Evolutionary conservation across 2,888 invertebrate genomes (phyloP), one percentile per base, ranked within the genome.

Genomic region (Lacanobia oleracea): DNA sequence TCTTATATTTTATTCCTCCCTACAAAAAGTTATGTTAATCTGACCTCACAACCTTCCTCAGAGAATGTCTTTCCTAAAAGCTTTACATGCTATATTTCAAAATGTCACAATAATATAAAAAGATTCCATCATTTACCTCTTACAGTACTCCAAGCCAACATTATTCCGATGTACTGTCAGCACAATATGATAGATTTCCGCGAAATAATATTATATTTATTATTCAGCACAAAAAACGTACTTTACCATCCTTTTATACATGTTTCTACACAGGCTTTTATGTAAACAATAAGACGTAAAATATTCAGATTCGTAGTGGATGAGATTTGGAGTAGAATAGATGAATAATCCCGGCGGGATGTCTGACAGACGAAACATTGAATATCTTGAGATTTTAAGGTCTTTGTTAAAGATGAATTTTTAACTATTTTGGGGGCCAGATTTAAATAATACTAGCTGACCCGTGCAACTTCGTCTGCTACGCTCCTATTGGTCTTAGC

Each of bases 121-220:
- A 78, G n/a, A 81, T 68, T 71, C 70, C 60, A 53, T 75, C 48
- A 68, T 71, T 56, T 60, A 65, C 64, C 53, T 51, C 51, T 33
- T 48, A 14, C 50, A 37, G 57, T 70, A 53, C 27, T 40, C 45
- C 23, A 3, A 3, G 64, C 64, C 72, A 68, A 74, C 57, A 76
- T 79, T 72, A 74, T 75, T 70, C 67, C 56, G 10, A 69, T 72
- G 43, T 79, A 59, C 79, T 71, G 73, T 67, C 77, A 75, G 57
- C 61, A 54, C 14, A n/a, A 70, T 61, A 63, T 73, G 75, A 77
- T 67, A 72, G 70, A 79, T 79, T 69, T 72, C 50, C 43, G 27
- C 33, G 59, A 68, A 64, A 67, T 59, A 66, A 63, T 74, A 51
- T 53, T 21, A 48, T 53, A 21, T 76, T 59, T 72, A 68, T 80